Conservation (phyloP, 2,888 invertebrate genomes). For the Apamea epomidion region DNA sequence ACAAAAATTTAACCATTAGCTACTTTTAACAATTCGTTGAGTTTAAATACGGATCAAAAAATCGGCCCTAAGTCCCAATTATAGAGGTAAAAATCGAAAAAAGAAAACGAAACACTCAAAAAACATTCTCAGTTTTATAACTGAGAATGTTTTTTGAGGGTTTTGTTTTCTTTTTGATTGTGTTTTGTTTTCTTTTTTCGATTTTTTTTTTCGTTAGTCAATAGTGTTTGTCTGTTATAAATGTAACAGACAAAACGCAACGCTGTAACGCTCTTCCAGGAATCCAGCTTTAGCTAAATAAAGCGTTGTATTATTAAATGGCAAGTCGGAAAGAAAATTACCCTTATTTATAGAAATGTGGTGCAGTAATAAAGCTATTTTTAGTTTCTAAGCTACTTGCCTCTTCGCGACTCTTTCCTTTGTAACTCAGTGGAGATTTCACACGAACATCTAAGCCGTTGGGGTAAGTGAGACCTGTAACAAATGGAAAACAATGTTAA, state of each 20-base stretch:
- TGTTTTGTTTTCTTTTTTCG: too few species aligned
- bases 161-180: too few species aligned
- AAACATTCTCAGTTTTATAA: background rate
- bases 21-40: too few species aligned
- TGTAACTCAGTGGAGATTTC: constrained; percentile 60
- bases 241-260: too few species aligned
- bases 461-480: constrained; percentile 66
- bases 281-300: background rate
- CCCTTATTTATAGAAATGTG: background rate
- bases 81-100: background rate
- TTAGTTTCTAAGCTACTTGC: constrained; percentile 55
- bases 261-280: too few species aligned
- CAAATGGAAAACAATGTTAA: constrained; percentile 56
- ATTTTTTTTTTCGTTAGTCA: too few species aligned
- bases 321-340: background rate
- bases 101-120: too few species aligned
- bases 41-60: too few species aligned
- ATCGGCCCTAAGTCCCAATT: background rate
- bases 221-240: too few species aligned
- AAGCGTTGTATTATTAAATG: background rate
- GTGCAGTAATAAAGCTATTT: background rate
- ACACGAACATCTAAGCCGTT: constrained; percentile 54
- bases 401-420: constrained; percentile 57
- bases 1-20: too few species aligned
- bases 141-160: too few species aligned